Evolutionary conservation across 1,140 invertebrate species (phyloP).

Genomic region (Ruditapes philippinarum): DNA sequence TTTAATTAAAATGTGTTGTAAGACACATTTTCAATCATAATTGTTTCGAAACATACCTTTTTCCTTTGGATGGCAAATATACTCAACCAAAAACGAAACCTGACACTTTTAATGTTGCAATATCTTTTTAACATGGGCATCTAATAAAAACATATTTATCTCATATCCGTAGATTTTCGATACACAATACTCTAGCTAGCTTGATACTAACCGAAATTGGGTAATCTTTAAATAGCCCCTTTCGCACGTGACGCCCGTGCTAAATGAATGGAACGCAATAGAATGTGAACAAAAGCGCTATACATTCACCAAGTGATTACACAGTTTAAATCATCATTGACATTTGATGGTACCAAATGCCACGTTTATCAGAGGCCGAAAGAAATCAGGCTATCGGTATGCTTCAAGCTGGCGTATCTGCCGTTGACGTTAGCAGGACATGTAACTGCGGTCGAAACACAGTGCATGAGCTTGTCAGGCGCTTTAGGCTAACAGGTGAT

Average conservation of each 20-base stretch:
- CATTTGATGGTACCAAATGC: neutral
- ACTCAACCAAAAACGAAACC: no score
- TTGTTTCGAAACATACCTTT: no score
- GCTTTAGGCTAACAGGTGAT: conserved; percentile 15
- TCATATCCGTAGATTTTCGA: no score
- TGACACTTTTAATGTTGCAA: no score
- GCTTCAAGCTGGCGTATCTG: neutral
- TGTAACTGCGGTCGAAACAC: conserved; percentile 18
- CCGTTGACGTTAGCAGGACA: conserved; percentile 27
- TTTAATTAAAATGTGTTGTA: no score
- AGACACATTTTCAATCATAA: no score
- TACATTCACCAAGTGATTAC: neutral
- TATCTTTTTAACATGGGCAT: no score
- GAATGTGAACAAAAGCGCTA: neutral
- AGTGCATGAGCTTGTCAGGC: conserved; percentile 5
- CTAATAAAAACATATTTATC: no score
- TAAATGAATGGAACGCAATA: neutral
- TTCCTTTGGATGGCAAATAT: no score
- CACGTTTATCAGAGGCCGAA: neutral
- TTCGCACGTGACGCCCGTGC: neutral
- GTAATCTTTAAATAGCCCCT: no score
- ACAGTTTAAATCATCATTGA: neutral
- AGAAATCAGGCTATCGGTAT: conserved; percentile 1
- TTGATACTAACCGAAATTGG: no score
- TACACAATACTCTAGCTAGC: no score